These are phyloP conservation scores for Actenoides hombroni DNA, from an alignment of 2,113 vertebrate genomes.

Conservation along the genomic window DNA sequence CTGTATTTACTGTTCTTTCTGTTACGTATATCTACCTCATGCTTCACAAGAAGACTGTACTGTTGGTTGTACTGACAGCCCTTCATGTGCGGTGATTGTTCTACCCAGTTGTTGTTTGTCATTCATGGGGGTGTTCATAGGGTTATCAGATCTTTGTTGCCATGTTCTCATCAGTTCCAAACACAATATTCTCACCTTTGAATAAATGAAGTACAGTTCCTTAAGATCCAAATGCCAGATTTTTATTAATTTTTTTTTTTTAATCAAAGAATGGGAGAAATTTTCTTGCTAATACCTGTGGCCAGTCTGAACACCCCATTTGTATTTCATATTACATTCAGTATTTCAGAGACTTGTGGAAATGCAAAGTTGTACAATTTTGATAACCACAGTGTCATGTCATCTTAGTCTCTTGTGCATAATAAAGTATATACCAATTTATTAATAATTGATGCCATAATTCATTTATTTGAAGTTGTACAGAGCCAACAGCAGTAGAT, in stretches of 20 bases:
- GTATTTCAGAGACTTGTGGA: conserved; percentile 68
- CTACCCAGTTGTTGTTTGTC: conserved; percentile 63
- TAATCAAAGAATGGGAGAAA: conserved; percentile 35
- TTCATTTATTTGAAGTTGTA: conserved; percentile 9
- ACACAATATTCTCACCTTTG: conserved; percentile 50
- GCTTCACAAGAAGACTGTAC: conserved; percentile 75
- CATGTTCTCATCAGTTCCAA: conserved; percentile 51
- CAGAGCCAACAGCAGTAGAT: neutral
- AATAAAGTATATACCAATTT: conserved; percentile 82
- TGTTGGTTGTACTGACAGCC: conserved; percentile 71
- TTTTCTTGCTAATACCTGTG: conserved; percentile 70
- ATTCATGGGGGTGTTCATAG: conserved; percentile 61
- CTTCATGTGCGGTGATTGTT: conserved; percentile 58
- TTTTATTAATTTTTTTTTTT: neutral
- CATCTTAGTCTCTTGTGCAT: conserved; percentile 77
- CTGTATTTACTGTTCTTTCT: conserved; percentile 50
- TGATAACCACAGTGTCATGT: conserved; percentile 77
- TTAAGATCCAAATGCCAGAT: conserved; percentile 46
- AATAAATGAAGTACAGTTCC: conserved; percentile 15
- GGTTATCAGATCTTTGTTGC: conserved; percentile 33
- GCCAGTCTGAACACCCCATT: conserved; percentile 75
- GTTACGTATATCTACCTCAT: conserved; percentile 90
- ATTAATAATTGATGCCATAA: conserved; percentile 22
- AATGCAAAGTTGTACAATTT: conserved; percentile 78
- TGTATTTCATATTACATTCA: conserved; percentile 56